These are phyloP conservation scores for Sebastes kiyomatsui DNA, from an alignment of 2,797 vertebrate genomes.

Conservation along the genomic window DNA sequence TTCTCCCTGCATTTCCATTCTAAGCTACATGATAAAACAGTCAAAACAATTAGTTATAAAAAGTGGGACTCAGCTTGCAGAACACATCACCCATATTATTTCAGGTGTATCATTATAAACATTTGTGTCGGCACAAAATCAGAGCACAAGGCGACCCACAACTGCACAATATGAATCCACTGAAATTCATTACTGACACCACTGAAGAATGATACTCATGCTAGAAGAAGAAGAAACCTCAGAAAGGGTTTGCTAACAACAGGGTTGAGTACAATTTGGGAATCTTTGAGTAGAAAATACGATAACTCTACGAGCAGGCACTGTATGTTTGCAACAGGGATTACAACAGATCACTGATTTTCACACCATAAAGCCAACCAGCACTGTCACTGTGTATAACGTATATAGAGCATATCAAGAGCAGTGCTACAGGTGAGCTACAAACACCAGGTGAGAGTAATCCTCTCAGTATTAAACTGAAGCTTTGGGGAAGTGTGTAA, in stretches of 20 bases:
- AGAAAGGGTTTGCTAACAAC: constrained; percentile 3
- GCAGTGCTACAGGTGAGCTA: constrained; percentile 54
- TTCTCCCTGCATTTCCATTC: not conserved
- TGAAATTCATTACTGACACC: constrained; percentile 29
- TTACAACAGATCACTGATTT: constrained; percentile 42
- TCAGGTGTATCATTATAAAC: constrained; percentile 5
- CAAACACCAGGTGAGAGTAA: constrained; percentile 27
- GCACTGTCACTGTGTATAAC: constrained; percentile 33
- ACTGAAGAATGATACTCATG: constrained; percentile 44
- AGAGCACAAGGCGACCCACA: constrained; percentile 20
- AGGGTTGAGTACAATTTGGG: not conserved
- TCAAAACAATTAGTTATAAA: constrained; percentile 12
- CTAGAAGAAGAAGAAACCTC: constrained; percentile 28
- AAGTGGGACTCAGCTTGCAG: constrained; percentile 1
- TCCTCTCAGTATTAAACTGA: constrained; percentile 2
- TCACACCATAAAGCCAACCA: constrained; percentile 25
- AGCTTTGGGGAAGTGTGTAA: constrained; percentile 9
- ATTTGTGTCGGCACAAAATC: constrained; percentile 7
- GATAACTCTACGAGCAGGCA: constrained; percentile 42
- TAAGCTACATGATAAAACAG: constrained; percentile 21
- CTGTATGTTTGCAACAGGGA: constrained; percentile 35
- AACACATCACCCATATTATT: constrained; percentile 27
- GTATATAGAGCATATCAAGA: constrained; percentile 39
- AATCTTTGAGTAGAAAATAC: constrained; percentile 32
- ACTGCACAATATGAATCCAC: constrained; percentile 47